Evolutionary conservation across 2,888 invertebrate genomes (phyloP).

Genomic region (Molorchus minor): DNA sequence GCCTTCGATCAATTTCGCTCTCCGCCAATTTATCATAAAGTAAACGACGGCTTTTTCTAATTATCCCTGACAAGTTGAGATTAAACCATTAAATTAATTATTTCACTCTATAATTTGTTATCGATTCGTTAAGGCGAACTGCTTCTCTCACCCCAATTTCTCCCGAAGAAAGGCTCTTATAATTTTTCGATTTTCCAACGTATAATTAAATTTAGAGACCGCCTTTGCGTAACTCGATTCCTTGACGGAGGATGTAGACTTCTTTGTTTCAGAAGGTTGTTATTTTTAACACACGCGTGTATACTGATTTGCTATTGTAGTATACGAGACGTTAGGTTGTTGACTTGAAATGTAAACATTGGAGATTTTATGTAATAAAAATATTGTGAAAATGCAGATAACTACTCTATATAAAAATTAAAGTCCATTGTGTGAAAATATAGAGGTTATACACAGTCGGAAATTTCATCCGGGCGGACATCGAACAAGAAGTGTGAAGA

Average conservation of each 20-base stretch:
- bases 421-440: no score
- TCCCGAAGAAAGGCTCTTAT: slow-evolving; percentile 38
- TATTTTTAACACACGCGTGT: no score
- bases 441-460: no score
- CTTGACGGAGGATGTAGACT: slow-evolving; percentile 28
- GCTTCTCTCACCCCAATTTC: slow-evolving; percentile 31
- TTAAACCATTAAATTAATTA: slow-evolving; percentile 44
- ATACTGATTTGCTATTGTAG: no score
- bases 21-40: slow-evolving; percentile 31
- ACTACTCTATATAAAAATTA: no score
- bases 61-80: slow-evolving; percentile 34
- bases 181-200: slow-evolving; percentile 43
- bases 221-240: slow-evolving; percentile 49
- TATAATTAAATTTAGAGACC: slow-evolving; percentile 49
- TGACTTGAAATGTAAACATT: no score
- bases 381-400: no score
- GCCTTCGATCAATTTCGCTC: slow-evolving; percentile 22
- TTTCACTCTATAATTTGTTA: slow-evolving; percentile 41
- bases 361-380: no score
- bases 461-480: no score
- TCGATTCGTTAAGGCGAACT: slow-evolving; percentile 34
- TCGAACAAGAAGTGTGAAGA: no score
- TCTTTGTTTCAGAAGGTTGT: no score
- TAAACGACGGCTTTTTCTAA: slow-evolving; percentile 29
- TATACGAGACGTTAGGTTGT: no score